Evolutionary conservation across 2,113 vertebrate genomes (phyloP).

Genomic region (Zosterops hypoxanthus): DNA sequence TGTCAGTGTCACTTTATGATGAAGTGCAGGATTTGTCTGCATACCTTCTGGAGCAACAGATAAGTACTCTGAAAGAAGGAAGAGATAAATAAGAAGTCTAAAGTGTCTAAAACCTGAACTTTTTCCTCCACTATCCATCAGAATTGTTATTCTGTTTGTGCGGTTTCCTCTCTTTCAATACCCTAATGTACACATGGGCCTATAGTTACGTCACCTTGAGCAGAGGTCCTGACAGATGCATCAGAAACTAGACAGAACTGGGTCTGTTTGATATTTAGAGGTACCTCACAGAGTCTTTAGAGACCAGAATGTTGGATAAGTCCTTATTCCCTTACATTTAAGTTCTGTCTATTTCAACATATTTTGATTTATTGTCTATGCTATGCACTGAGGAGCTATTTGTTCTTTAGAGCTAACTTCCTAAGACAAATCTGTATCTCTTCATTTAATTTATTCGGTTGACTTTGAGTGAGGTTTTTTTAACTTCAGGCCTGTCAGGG

Average conservation of each 20-base stretch:
- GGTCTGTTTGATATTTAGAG: not conserved
- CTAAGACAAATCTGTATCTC: not conserved
- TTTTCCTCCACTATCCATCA: not conserved
- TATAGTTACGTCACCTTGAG: not conserved
- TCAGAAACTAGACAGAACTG: not conserved
- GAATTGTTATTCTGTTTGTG: not conserved
- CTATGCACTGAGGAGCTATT: not conserved
- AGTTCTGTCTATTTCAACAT: not conserved
- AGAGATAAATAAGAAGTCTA: not conserved
- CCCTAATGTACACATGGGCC: not conserved
- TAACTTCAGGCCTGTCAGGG: not conserved
- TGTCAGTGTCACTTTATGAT: not conserved
- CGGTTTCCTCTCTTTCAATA: not conserved
- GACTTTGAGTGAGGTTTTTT: not conserved
- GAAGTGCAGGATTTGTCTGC: constrained; percentile 12
- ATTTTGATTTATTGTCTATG: not conserved
- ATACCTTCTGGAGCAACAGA: not conserved
- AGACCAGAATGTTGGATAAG: not conserved
- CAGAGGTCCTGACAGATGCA: not conserved
- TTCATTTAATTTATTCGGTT: not conserved
- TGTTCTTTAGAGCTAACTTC: not conserved
- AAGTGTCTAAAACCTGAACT: not conserved
- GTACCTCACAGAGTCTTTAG: not conserved
- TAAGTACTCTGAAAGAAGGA: not conserved
- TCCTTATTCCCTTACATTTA: not conserved